Evolutionary conservation across 2,888 invertebrate genomes (phyloP).

Genomic region (Tethea ocularis): DNA sequence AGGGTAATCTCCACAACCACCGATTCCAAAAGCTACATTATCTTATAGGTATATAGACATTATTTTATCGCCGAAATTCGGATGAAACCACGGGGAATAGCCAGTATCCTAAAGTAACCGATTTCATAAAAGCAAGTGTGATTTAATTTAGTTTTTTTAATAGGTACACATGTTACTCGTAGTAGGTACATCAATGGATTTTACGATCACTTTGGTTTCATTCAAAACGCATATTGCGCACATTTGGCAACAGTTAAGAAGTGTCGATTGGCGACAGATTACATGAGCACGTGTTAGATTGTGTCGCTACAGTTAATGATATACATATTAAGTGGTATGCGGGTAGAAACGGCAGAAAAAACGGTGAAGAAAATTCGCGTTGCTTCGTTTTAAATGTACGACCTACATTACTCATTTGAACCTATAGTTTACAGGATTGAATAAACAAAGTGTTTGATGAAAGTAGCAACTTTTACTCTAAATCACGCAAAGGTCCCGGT

Average conservation of each 20-base stretch:
- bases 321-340: conserved; percentile 1
- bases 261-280: neutral
- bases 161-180: neutral
- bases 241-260: conserved; percentile 1
- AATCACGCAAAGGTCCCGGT: too few relatives aligned
- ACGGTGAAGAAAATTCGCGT: neutral
- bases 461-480: too few relatives aligned
- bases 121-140: too few relatives aligned
- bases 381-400: neutral
- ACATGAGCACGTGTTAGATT: neutral
- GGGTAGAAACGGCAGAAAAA: neutral
- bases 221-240: neutral
- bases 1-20: too few relatives aligned
- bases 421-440: too few relatives aligned
- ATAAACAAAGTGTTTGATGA: too few relatives aligned
- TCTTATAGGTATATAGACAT: too few relatives aligned
- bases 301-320: neutral
- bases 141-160: neutral
- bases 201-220: neutral
- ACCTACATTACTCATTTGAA: neutral
- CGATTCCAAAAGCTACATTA: too few relatives aligned
- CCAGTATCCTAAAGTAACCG: neutral
- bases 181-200: neutral
- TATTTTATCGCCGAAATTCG: too few relatives aligned
- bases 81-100: too few relatives aligned